Percentiles rank a stretch among this genome's conserved stretches.
These are phyloP conservation scores for Melieria picta DNA, from an alignment of 2,888 invertebrate species.

Conservation along the genomic window DNA sequence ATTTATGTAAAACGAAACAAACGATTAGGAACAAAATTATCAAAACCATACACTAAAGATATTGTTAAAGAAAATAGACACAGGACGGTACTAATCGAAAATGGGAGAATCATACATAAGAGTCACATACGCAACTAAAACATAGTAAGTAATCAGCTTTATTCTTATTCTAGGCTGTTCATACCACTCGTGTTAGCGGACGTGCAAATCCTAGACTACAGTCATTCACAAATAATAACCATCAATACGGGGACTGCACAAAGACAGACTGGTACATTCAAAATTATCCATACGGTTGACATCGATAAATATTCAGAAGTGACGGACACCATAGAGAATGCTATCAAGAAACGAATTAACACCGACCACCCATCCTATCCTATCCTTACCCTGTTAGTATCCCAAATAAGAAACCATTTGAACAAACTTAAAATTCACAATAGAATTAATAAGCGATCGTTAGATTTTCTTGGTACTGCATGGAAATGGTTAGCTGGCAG, in stretches of 20 bases:
- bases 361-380: constrained; percentile 9
- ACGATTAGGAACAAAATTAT: no score
- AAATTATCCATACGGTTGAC: constrained; percentile 12
- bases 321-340: neutral
- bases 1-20: no score
- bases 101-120: neutral
- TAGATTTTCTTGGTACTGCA: neutral
- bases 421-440: neutral
- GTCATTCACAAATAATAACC: neutral
- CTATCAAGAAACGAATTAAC: neutral
- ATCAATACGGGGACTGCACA: neutral
- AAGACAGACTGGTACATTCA: neutral
- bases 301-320: constrained; percentile 2
- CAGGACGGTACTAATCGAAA: no score
- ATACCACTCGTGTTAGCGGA: neutral
- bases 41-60: no score
- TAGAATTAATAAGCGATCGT: neutral
- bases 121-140: constrained; percentile 7
- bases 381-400: no score
- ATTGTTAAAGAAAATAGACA: no score
- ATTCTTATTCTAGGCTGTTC: no score
- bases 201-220: constrained; percentile 8
- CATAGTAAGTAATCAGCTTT: neutral
- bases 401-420: neutral
- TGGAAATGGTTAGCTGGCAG: constrained; percentile 5